Percentiles rank a stretch among this genome's conserved stretches.
Conservation (phyloP, 2,888 invertebrate species). For the Amphipoea oculea region DNA sequence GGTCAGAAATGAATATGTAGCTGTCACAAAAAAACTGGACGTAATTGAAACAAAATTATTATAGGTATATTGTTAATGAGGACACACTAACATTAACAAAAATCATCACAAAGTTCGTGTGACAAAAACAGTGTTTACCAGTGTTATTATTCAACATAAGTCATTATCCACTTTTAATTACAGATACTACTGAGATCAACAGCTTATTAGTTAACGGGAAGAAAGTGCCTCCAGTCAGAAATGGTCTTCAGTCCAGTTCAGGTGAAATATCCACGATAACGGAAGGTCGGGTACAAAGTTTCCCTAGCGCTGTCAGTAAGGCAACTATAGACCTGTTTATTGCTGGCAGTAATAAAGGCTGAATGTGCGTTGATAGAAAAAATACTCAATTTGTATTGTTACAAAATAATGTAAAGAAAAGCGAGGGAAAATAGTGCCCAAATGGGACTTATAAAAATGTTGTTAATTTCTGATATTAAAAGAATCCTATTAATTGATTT, state of each 20-base stretch:
- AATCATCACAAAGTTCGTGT: too few species aligned
- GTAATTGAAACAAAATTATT: too few species aligned
- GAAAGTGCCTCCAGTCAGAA: constrained; percentile 82
- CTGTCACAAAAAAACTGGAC: too few species aligned
- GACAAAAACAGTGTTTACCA: too few species aligned
- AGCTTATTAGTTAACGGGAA: constrained; percentile 73
- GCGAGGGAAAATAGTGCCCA: constrained; percentile 7
- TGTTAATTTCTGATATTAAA: neutral
- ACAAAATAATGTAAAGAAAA: neutral
- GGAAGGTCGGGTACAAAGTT: constrained; percentile 83
- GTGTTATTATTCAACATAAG: neutral
- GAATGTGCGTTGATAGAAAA: constrained; percentile 2
- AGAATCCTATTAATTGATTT: too few species aligned
- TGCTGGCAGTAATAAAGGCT: constrained; percentile 67
- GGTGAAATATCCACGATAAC: constrained; percentile 87
- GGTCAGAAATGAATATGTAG: too few species aligned
- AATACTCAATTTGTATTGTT: constrained; percentile 13
- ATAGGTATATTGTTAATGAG: too few species aligned
- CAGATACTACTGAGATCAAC: constrained; percentile 65
- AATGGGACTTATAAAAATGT: neutral
- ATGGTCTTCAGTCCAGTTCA: constrained; percentile 77
- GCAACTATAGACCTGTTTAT: constrained; percentile 80
- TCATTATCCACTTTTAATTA: neutral
- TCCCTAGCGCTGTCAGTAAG: constrained; percentile 74
- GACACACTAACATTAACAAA: too few species aligned